phyloP scores from a whole-genome alignment of 2,113 vertebrate species.

The Odontophorus gujanensis region DNA sequence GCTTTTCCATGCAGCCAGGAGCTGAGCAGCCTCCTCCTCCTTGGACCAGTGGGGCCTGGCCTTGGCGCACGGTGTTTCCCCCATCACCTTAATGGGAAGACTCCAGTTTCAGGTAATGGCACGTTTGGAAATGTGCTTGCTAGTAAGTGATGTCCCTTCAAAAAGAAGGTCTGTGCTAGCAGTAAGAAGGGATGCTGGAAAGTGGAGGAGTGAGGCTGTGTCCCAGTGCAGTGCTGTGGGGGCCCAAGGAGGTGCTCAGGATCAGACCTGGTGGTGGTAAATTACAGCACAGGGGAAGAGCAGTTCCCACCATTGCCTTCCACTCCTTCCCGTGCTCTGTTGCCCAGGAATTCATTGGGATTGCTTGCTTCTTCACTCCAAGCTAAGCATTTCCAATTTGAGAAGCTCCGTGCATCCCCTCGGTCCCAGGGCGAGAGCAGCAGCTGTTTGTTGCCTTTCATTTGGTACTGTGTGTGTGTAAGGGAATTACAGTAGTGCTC shows the following conservation, averaged over 20 bases:
- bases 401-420: neutral
- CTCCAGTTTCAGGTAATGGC: fast-evolving
- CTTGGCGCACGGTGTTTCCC: neutral
- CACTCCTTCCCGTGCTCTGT: neutral
- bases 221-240: neutral
- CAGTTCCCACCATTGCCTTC: neutral
- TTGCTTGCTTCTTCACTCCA: neutral
- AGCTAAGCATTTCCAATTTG: neutral
- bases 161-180: fast-evolving
- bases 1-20: neutral
- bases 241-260: neutral
- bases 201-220: neutral
- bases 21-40: neutral
- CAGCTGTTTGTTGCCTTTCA: neutral
- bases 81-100: fast-evolving
- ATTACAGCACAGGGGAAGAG: neutral
- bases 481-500: neutral
- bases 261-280: neutral
- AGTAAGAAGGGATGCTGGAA: neutral
- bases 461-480: neutral
- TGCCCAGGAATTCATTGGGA: no score
- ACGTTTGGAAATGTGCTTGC: neutral
- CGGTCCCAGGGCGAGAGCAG: fast-evolving
- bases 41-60: neutral
- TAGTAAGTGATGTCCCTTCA: neutral